Evolutionary conservation across 2,113 vertebrate species (phyloP).

Genomic region (Brachypteracias leptosomus): DNA sequence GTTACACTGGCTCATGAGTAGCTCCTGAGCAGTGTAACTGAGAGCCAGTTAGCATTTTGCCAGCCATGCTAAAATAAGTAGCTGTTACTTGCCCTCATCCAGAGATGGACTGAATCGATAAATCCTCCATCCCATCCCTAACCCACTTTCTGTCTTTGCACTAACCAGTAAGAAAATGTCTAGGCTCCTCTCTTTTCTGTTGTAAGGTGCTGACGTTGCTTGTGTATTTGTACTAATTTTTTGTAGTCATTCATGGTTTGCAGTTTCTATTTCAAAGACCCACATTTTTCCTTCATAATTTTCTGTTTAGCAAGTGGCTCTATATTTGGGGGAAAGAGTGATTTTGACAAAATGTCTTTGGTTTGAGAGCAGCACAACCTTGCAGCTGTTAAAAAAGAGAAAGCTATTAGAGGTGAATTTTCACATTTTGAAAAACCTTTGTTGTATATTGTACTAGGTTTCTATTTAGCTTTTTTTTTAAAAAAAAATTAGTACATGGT

Average conservation of each 20-base stretch:
- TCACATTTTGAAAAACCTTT: background rate
- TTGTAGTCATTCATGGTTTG: background rate
- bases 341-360: background rate
- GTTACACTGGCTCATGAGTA: background rate
- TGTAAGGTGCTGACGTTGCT: background rate
- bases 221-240: background rate
- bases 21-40: background rate
- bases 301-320: background rate
- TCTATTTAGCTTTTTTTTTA: background rate
- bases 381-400: background rate
- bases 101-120: background rate
- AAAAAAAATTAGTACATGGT: background rate
- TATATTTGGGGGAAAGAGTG: background rate
- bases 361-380: background rate
- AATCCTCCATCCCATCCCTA: background rate
- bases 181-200: background rate
- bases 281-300: background rate
- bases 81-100: background rate
- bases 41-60: accelerated
- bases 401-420: background rate
- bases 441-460: background rate
- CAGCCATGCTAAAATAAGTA: background rate
- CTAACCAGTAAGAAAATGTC: background rate
- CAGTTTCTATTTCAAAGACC: background rate
- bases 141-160: background rate